Evolutionary conservation across 1,140 invertebrate genomes (phyloP), one percentile per base, ranked within the genome.

Genomic region (Tetranychus urticae): DNA sequence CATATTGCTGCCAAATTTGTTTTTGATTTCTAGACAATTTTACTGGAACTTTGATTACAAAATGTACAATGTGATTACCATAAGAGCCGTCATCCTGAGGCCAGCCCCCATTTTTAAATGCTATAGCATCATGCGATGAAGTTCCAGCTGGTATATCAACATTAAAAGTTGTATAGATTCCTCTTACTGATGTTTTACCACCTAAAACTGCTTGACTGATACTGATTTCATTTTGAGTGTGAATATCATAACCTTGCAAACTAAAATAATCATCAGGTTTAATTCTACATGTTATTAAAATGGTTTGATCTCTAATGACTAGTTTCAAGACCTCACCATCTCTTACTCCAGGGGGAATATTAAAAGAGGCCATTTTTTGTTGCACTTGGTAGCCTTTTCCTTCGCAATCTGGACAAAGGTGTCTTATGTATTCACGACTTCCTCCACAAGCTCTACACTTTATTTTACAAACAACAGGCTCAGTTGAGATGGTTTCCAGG

Each of bases 271-370:
- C 81, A 34, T 90, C 96, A 62, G 81, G 83, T 62, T 86, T 82
- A n/a, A 68, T 91, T 66, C 84, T 81, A 74, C 92, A 89, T 62
- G 87, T 93, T 62, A 97, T 79, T 69, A 92, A 97, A 7, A 96
- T 71, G 74, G 96, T 91, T 62, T 75, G 70, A 37, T 45, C 37
- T n/a, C 89, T 88, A 14, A 96, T 82, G 10, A 83, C 77, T 82
- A 97, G 88, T 56, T 91, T 78, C 37, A 98, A 81, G 5, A 90
- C 94, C 73, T 98, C 91, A 1, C 89, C 90, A 74, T 96, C 86
- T 70, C 92, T 88, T 8, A 96, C 86, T 58, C 89, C 91, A 56
- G 93, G 88, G 42, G 94, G 94, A n/a, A 99, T 88, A 14, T 91
- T 88, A 0, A 98, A 84, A 2, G 82, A 86, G 0, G 97, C 77